phyloP scores from a whole-genome alignment of 2,888 invertebrate species.

The Sinhomidia bicolor region DNA sequence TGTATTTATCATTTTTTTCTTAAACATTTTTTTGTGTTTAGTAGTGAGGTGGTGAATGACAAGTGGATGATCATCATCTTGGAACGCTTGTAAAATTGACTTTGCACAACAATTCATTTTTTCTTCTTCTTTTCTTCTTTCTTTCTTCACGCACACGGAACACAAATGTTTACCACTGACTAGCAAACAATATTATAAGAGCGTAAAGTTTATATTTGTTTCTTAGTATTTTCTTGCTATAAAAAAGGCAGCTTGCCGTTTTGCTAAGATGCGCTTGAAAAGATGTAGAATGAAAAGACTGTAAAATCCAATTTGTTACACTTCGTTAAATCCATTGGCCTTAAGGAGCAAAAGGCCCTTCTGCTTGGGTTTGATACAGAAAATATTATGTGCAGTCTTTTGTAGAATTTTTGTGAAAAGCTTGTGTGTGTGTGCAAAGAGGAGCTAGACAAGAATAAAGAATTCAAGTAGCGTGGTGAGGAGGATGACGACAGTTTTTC shows the following conservation, averaged over 20 bases:
- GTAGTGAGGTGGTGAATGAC: neutral
- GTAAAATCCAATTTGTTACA: conserved; percentile 72
- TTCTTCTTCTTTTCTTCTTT: neutral
- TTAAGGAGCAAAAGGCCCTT: conserved; percentile 49
- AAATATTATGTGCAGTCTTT: neutral
- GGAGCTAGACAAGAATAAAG: neutral
- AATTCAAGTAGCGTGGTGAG: no score
- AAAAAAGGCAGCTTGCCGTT: no score
- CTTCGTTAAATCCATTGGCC: conserved; percentile 62
- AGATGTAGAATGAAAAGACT: conserved; percentile 64
- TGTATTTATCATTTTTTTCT: no score
- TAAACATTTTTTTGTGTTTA: no score
- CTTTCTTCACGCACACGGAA: neutral
- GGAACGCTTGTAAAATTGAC: neutral
- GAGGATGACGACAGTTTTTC: no score
- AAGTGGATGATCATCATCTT: neutral
- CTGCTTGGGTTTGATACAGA: conserved; percentile 24
- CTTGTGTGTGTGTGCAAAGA: neutral
- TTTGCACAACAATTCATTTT: neutral
- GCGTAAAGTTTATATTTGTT: no score
- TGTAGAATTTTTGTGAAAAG: neutral
- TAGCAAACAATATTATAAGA: neutral
- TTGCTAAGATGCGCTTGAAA: conserved; percentile 50
- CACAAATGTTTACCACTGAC: neutral
- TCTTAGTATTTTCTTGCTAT: no score